Evolutionary conservation across 1,140 invertebrate species (phyloP).

Genomic region (Cyclargus thomasi): DNA sequence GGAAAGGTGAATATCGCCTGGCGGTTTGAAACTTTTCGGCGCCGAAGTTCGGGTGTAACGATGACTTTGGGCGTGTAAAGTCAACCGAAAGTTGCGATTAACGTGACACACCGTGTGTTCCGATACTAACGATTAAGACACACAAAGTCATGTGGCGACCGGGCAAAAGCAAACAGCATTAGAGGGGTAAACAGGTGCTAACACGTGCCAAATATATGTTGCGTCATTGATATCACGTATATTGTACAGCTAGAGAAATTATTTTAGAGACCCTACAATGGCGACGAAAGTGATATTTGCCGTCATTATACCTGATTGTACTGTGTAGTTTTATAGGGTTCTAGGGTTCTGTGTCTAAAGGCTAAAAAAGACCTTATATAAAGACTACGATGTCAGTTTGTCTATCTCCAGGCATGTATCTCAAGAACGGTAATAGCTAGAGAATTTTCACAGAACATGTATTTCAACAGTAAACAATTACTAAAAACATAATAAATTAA

Average conservation of each 20-base stretch:
- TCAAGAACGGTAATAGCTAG: no score
- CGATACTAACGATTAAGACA: slow-evolving; percentile 65
- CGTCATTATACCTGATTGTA: no score
- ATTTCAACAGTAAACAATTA: no score
- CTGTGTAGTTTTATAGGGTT: no score
- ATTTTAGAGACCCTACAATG: background rate
- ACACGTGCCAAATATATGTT: slow-evolving; percentile 22
- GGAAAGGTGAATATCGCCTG: background rate
- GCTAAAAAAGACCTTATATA: no score
- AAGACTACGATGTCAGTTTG: no score
- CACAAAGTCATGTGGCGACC: slow-evolving; percentile 48
- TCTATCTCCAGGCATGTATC: no score
- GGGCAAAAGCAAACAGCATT: slow-evolving; percentile 58
- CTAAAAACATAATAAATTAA: no score
- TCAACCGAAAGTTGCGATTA: slow-evolving; percentile 41
- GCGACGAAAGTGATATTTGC: background rate
- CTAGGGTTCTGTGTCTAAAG: no score
- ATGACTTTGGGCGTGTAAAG: slow-evolving; percentile 42
- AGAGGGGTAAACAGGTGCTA: slow-evolving; percentile 53
- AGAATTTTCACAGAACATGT: no score
- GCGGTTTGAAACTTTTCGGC: slow-evolving; percentile 34
- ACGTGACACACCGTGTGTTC: slow-evolving; percentile 53
- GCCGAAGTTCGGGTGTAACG: slow-evolving; percentile 33
- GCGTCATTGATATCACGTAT: slow-evolving; percentile 25
- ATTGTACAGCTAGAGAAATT: slow-evolving; percentile 28